A percentile compares a stretch with the other conserved stretches of the same genome.
These are phyloP conservation scores for Phrynocephalus guinanensis DNA, from an alignment of 2,797 vertebrate species.

Conservation along the genomic window DNA sequence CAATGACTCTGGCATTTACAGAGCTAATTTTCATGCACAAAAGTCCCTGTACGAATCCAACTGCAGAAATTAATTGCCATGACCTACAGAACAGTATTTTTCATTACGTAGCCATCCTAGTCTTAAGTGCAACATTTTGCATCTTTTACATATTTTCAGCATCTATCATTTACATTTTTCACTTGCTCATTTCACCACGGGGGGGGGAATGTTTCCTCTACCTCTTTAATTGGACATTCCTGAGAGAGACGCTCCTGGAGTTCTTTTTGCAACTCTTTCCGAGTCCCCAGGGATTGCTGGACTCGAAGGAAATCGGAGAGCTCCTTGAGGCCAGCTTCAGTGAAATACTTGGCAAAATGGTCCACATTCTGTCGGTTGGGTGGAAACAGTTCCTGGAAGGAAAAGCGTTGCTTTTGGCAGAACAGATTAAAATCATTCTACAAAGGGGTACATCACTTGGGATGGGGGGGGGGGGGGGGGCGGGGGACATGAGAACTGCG, in stretches of 20 bases:
- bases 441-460: not conserved
- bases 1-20: not conserved
- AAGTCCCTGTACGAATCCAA: not conserved
- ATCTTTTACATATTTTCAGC: not conserved
- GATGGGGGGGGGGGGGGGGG: not conserved
- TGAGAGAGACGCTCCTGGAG: conserved; percentile 90
- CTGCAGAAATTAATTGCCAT: not conserved
- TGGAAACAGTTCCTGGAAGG: conserved; percentile 89
- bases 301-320: conserved; percentile 89
- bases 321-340: conserved; percentile 90
- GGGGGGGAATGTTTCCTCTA: conserved; percentile 61
- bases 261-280: conserved; percentile 93
- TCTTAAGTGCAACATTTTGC: not conserved
- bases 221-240: conserved; percentile 90
- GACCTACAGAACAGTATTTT: not conserved
- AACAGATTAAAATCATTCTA: conserved; percentile 22
- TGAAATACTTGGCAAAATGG: conserved; percentile 92
- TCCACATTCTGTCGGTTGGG: conserved; percentile 91
- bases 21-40: not conserved
- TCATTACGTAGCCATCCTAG: not conserved
- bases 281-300: conserved; percentile 89
- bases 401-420: conserved; percentile 32
- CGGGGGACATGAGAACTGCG: no score
- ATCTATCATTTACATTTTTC: not conserved
- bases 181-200: not conserved